These are phyloP conservation scores for Cephus rjabovi DNA, from an alignment of 2,888 invertebrate species.

Conservation along the genomic window DNA sequence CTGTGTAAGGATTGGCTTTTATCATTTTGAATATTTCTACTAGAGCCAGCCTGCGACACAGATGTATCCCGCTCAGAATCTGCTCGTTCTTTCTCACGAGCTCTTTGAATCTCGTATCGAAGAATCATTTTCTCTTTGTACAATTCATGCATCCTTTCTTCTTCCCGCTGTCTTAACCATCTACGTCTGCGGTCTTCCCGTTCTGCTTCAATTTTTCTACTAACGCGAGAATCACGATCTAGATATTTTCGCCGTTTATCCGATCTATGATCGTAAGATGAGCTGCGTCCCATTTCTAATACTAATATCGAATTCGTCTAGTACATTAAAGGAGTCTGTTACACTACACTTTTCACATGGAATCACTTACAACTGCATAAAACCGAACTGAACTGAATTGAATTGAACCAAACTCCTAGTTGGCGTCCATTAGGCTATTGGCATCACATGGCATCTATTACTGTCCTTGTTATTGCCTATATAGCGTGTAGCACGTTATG, in stretches of 20 bases:
- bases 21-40: slow-evolving; percentile 21
- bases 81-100: slow-evolving; percentile 19
- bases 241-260: background rate
- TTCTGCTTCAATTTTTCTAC: slow-evolving; percentile 35
- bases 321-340: no score
- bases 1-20: slow-evolving; percentile 7
- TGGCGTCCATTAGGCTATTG: no score
- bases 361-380: no score
- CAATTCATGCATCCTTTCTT: slow-evolving; percentile 38
- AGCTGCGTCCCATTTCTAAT: no score
- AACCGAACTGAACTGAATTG: no score
- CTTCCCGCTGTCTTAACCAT: slow-evolving; percentile 43
- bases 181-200: slow-evolving; percentile 36
- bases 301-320: no score
- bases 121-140: slow-evolving; percentile 42
- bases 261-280: background rate
- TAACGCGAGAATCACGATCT: background rate
- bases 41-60: background rate
- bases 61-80: slow-evolving; percentile 25
- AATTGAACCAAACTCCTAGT: no score
- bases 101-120: slow-evolving; percentile 38
- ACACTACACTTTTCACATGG: no score
- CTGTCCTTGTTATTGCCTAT: no score
- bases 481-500: no score
- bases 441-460: no score